phyloP scores from a whole-genome alignment of 2,113 vertebrate species.

The Tetrao urogallus region DNA sequence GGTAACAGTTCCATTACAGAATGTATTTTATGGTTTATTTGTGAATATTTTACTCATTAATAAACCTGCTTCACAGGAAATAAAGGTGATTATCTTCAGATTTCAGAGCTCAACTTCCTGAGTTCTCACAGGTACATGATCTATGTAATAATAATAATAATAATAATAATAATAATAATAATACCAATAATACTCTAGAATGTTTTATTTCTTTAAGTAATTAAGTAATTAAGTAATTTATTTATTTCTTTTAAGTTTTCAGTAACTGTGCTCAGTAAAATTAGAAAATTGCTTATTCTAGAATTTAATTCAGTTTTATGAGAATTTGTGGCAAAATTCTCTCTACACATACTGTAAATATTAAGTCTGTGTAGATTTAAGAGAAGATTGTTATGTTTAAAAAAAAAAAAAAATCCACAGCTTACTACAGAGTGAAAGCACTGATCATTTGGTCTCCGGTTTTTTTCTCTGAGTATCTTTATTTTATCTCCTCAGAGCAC shows the following conservation, averaged over 20 bases:
- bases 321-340: neutral
- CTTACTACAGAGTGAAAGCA: neutral
- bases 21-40: constrained; percentile 44
- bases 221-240: neutral
- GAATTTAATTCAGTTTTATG: neutral
- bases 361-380: neutral
- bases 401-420: neutral
- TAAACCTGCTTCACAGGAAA: neutral
- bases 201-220: neutral
- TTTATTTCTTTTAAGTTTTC: neutral
- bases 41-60: constrained; percentile 6
- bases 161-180: neutral
- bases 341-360: neutral
- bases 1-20: constrained; percentile 1
- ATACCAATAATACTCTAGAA: neutral
- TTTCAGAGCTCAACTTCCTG: neutral
- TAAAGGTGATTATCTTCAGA: constrained; percentile 13
- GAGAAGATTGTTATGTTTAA: neutral
- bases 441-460: neutral
- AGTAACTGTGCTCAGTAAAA: neutral
- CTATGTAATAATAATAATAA: neutral
- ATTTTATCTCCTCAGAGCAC: neutral
- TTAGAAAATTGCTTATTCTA: neutral
- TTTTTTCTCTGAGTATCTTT: neutral
- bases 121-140: neutral